Conservation (phyloP, 2,113 vertebrate species). For the Murina feae region DNA sequence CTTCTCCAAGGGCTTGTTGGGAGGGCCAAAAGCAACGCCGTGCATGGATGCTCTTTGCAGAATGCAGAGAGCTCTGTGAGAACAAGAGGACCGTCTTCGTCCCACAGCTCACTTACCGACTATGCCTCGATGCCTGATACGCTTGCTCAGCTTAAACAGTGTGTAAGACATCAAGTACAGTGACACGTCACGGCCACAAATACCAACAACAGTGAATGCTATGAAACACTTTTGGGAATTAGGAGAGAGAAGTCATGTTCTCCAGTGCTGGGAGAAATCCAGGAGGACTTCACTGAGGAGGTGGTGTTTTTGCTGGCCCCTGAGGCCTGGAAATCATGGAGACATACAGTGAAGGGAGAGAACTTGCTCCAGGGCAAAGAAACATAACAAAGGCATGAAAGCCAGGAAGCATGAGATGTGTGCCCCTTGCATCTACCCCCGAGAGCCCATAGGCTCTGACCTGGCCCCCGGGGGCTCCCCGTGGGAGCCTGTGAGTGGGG, state of each 20-base stretch:
- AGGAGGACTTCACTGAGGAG: background rate
- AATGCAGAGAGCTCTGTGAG: background rate
- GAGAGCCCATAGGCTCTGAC: fast-evolving
- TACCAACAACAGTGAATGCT: background rate
- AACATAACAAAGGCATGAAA: background rate
- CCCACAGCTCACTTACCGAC: background rate
- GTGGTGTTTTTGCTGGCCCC: background rate
- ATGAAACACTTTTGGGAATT: background rate
- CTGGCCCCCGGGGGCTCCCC: background rate
- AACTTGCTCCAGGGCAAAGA: background rate
- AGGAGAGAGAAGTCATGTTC: background rate
- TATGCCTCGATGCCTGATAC: background rate
- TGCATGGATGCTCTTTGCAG: background rate
- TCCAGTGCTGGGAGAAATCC: background rate
- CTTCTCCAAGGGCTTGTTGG: background rate
- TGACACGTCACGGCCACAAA: too few species aligned
- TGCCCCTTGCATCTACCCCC: background rate
- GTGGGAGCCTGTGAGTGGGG: background rate
- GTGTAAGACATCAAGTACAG: too few species aligned
- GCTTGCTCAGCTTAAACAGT: background rate
- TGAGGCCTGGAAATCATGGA: background rate
- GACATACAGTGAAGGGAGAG: background rate
- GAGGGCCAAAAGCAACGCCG: background rate
- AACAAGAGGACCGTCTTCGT: background rate
- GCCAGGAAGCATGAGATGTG: background rate